Evolutionary conservation across 2,888 invertebrate species (phyloP).

Genomic region (Agonopterix alstromeriana): DNA sequence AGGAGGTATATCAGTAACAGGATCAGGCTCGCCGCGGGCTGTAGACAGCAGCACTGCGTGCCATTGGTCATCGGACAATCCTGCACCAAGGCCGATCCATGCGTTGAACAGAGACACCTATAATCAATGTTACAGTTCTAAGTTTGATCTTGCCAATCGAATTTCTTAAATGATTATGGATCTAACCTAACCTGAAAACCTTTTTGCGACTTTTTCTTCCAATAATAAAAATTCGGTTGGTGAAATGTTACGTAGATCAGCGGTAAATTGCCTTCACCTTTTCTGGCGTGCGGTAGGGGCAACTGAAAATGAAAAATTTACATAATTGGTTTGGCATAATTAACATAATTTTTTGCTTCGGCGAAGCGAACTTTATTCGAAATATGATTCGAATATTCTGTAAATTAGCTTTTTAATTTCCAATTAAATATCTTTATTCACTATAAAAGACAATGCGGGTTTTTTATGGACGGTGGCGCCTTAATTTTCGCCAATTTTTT

Average conservation of each 20-base stretch:
- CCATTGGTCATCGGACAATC: slow-evolving; percentile 16
- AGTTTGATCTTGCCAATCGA: neutral
- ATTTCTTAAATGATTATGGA: too few species aligned
- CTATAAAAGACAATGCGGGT: too few species aligned
- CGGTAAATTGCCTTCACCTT: slow-evolving; percentile 17
- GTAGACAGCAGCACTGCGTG: slow-evolving; percentile 33
- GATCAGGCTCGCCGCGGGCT: slow-evolving; percentile 43
- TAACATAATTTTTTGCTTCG: too few species aligned
- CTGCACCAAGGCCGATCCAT: slow-evolving; percentile 32
- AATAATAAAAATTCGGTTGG: slow-evolving; percentile 63
- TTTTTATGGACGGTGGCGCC: too few species aligned
- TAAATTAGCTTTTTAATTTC: too few species aligned
- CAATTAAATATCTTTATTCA: too few species aligned
- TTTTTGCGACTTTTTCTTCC: slow-evolving; percentile 35
- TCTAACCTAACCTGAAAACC: slow-evolving; percentile 37
- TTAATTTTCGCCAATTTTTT: too few species aligned
- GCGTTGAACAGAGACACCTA: slow-evolving; percentile 53
- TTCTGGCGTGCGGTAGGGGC: too few species aligned
- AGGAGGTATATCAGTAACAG: slow-evolving; percentile 54
- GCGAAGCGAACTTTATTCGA: too few species aligned
- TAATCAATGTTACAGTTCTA: neutral
- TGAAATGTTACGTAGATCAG: slow-evolving; percentile 42
- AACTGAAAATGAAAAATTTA: too few species aligned
- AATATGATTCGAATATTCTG: too few species aligned
- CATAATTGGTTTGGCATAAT: too few species aligned